Base-by-base conservation (phyloP, 2,797 vertebrate species). In the Taenioides sp. region DNA sequence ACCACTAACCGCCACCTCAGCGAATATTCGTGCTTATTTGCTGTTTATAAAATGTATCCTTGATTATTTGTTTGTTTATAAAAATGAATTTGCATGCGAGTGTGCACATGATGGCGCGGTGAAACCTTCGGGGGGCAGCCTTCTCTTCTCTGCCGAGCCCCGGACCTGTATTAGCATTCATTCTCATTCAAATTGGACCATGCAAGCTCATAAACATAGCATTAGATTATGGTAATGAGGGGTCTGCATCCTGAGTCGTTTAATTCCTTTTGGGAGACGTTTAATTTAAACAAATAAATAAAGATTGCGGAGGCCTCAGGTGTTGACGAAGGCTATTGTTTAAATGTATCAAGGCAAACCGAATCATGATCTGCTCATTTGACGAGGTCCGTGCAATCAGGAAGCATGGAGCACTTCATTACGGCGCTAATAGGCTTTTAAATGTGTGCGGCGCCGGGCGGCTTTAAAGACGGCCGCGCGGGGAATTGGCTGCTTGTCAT, bases 281-380 rank as follows among this genome's bases (percentile, higher is more conserved):
- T 92, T 94, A 91, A 94, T 93, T 92, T 92, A 88, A 92, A 90
- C 84, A 92, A 92, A 92, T 93, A 92, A 90, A 93, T 91, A 92
- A 92, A 91, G 91, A 88, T 85, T 63, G 9, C 7, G 17, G 79
- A 85, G 60, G 82, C 86, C 89, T 88, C 90, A 92, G 92, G 90
- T 91, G 87, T 88, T 89, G 79, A 65, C 84, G 84, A 81, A 88
- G 88, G 87, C 83, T 82, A 89, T 86, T 91, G 90, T 92, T 88
- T 90, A 86, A 90, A 91, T 89, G 74, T 86, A 86, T 84, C 82
- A 72, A 49, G 85, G 82, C 86, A 90, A 86, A 88, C 83, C 84
- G 86, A 88, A 92, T 90, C 86, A 90, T 89, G 89, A 92, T 91
- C 81, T 80, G 77, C 80, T 76, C 74, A 82, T 91, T 87, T 85